Base-by-base conservation (phyloP, 2,888 invertebrate species). In the Eugnorisma glareosa region DNA sequence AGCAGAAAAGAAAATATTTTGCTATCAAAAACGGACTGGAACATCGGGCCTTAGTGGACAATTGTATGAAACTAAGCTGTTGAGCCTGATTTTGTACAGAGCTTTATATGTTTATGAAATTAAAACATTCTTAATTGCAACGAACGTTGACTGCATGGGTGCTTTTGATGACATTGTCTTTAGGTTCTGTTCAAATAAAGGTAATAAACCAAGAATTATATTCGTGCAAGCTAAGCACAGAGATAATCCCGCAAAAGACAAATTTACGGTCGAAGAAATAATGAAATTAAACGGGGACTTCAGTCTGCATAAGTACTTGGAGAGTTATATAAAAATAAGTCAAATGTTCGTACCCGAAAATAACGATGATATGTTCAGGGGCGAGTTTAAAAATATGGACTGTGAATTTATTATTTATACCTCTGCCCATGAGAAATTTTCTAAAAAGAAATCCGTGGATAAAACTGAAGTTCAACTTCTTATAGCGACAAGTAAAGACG, bases 161-260 rank as follows among this genome's bases (percentile, higher is more conserved):
- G 89, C 86, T 67, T 86, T 90, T 54, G 90, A 90, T 80, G 90
- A 90, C 51, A 85, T 89, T 24, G 54, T 84, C 51, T 85, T 89
- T 10, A 89, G 78, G 43, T 89, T 88, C 67, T 57, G 64, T 48
- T 80, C 74, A 48, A 81, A 73, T 48, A 74, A 75, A n/a, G 24
- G 57, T 35, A 31, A 73, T 45, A 78, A 79, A 67, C 54, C 79
- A 10, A 86, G 64, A 67, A 75, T 87, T 8, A 48, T 89, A 31
- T 89, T 89, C 37, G 37, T 89, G 31, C 89, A 89, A 86, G 87
- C 85, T 10, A 89, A 89, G 61, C 88, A 88, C 37, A 86, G 67
- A 79, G 82, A 84, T 54, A 75, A 85, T 67, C 85, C 84, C 0
- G 48, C 67, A 37, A 81, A 78, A 73, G 83, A 81, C 5, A 86